A percentile compares a stretch with the other conserved stretches of the same genome.
Conservation (phyloP, 2,888 invertebrate species). For the Pseudeuparius sepicola region DNA sequence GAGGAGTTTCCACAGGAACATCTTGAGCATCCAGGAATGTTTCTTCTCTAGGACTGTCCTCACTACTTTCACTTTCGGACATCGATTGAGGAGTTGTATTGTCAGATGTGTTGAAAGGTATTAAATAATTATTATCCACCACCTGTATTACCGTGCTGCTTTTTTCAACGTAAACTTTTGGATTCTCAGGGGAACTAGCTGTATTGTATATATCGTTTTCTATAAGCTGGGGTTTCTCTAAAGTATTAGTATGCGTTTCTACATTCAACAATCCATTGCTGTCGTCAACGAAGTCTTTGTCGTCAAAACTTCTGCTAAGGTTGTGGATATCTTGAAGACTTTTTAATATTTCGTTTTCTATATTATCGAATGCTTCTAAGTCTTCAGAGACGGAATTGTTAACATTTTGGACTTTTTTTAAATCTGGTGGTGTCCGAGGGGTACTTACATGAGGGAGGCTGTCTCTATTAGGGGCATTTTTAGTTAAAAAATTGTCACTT, state of each 20-base stretch:
- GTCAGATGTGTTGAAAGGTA: constrained; percentile 17
- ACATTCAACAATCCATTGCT: too few species aligned
- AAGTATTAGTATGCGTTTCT: too few species aligned
- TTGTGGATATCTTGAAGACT: constrained; percentile 29
- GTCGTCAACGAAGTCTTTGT: too few species aligned
- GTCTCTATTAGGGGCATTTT: too few species aligned
- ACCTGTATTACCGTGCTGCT: constrained; percentile 38
- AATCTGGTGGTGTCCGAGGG: constrained; percentile 15
- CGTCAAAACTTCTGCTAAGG: constrained; percentile 23
- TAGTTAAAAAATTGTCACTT: constrained; percentile 32
- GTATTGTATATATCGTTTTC: too few species aligned
- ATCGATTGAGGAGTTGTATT: constrained; percentile 16
- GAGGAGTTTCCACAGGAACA: constrained; percentile 12
- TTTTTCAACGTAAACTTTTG: constrained; percentile 36
- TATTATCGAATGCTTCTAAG: constrained; percentile 23
- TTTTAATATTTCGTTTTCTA: constrained; percentile 29
- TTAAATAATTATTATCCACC: constrained; percentile 26
- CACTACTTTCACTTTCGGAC: constrained; percentile 27
- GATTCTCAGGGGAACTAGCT: too few species aligned
- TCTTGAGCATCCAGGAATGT: constrained; percentile 30
- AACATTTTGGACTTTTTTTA: constrained; percentile 22
- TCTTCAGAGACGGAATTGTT: constrained; percentile 18
- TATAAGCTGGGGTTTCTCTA: too few species aligned
- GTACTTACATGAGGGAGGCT: constrained; percentile 25
- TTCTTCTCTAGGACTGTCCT: constrained; percentile 24